Percentiles rank a stretch among this genome's conserved stretches.
phyloP scores from a whole-genome alignment of 2,797 vertebrate genomes.

The Sebastiscus albofasciatus region DNA sequence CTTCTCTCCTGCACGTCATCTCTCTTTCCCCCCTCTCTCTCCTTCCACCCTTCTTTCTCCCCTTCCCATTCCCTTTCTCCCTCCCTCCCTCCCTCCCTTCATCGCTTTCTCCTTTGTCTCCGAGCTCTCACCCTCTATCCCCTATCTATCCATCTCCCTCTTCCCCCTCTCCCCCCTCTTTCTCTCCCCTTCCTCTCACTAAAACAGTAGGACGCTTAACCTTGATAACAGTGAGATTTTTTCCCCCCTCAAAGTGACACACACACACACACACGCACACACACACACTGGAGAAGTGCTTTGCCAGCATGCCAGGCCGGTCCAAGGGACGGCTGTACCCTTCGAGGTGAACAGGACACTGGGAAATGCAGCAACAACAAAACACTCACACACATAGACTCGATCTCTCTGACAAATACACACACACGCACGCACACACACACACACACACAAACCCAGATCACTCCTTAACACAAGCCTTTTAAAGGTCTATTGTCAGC shows the following conservation, averaged over 20 bases:
- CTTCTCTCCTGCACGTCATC: conserved; percentile 76
- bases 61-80: conserved; percentile 58
- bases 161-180: conserved; percentile 65
- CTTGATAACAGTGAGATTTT: conserved; percentile 82
- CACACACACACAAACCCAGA: conserved; percentile 33
- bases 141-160: conserved; percentile 82
- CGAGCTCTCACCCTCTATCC: conserved; percentile 77
- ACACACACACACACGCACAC: conserved; percentile 69
- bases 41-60: conserved; percentile 68
- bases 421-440: conserved; percentile 30
- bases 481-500: conserved; percentile 77
- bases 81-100: conserved; percentile 56
- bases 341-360: conserved; percentile 84
- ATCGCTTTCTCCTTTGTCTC: conserved; percentile 79
- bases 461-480: conserved; percentile 72
- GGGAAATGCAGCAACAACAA: conserved; percentile 83
- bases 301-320: conserved; percentile 79
- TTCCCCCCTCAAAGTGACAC: conserved; percentile 75
- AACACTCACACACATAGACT: conserved; percentile 60
- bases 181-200: conserved; percentile 76
- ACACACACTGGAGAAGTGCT: conserved; percentile 77
- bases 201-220: conserved; percentile 83
- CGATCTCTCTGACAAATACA: conserved; percentile 29
- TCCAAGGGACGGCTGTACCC: conserved; percentile 81
- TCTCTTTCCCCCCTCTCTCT: conserved; percentile 56